These are phyloP conservation scores for Cerceris rybyensis DNA, from an alignment of 2,888 invertebrate genomes.

Conservation along the genomic window DNA sequence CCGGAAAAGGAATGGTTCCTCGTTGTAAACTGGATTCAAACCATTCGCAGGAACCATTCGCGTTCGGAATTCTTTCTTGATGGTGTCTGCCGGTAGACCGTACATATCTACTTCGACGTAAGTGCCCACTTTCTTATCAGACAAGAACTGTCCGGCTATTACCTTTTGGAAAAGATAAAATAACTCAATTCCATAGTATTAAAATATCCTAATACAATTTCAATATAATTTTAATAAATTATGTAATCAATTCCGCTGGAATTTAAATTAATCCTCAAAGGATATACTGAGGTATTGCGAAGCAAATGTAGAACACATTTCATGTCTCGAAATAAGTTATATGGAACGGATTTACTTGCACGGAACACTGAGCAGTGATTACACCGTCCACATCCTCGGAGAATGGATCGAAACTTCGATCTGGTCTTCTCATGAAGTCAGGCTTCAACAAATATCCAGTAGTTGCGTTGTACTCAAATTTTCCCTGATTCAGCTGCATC, in stretches of 20 bases:
- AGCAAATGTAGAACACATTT: too few relatives aligned
- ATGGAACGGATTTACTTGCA: constrained; percentile 82
- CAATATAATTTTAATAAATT: background rate
- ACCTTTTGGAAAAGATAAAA: constrained; percentile 76
- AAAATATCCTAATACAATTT: too few relatives aligned
- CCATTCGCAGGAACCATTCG: constrained; percentile 87
- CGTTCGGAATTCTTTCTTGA: constrained; percentile 87
- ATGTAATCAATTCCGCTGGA: background rate
- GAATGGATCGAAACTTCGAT: constrained; percentile 88
- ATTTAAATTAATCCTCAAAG: too few relatives aligned
- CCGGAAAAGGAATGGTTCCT: constrained; percentile 87
- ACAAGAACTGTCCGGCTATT: constrained; percentile 88
- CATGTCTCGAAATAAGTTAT: too few relatives aligned
- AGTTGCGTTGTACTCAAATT: constrained; percentile 89
- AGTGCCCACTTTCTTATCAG: constrained; percentile 88
- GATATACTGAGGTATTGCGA: too few relatives aligned
- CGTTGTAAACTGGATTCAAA: constrained; percentile 88
- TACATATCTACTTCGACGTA: constrained; percentile 90
- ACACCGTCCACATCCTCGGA: constrained; percentile 89
- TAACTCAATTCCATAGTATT: too few relatives aligned
- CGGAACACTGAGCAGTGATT: constrained; percentile 88
- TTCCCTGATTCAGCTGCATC: constrained; percentile 89
- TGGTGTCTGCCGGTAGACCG: constrained; percentile 88
- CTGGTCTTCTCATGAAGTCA: constrained; percentile 88
- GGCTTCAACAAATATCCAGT: constrained; percentile 88